Percentiles rank a stretch among this genome's conserved stretches.
Conservation (phyloP, 2,797 vertebrate species). For the Gymnopithys bicolor region DNA sequence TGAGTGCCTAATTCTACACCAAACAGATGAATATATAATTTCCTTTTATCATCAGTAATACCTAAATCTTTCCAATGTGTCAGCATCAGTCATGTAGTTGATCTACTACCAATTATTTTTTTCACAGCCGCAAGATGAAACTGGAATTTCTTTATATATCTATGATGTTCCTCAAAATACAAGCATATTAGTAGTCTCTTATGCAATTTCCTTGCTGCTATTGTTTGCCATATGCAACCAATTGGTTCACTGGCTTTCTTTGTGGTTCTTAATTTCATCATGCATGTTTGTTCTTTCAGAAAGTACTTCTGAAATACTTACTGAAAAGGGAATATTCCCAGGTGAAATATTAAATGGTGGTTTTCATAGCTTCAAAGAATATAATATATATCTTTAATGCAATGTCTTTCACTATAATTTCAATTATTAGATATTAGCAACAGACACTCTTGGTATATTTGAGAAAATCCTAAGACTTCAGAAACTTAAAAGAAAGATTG, state of each 20-base stretch:
- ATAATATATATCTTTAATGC: neutral
- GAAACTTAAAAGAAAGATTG: neutral
- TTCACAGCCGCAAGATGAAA: neutral
- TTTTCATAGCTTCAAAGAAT: neutral
- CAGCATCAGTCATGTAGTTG: neutral
- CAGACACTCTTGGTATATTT: neutral
- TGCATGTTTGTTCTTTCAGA: neutral
- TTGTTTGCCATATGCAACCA: neutral
- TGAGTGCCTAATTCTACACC: neutral
- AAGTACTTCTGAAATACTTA: neutral
- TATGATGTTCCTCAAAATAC: neutral
- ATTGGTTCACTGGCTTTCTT: neutral
- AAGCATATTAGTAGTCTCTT: neutral
- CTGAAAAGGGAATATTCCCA: neutral
- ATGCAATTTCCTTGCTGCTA: neutral
- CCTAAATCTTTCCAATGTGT: neutral
- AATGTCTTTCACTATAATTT: neutral
- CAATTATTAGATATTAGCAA: neutral
- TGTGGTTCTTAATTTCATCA: neutral
- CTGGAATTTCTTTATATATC: neutral
- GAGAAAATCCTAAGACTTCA: neutral
- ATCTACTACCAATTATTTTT: neutral
- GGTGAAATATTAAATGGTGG: neutral
- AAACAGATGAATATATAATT: neutral
- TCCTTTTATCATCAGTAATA: neutral